These are phyloP conservation scores for Tauraco hartlaubi DNA, from an alignment of 2,797 vertebrate genomes.

Conservation along the genomic window DNA sequence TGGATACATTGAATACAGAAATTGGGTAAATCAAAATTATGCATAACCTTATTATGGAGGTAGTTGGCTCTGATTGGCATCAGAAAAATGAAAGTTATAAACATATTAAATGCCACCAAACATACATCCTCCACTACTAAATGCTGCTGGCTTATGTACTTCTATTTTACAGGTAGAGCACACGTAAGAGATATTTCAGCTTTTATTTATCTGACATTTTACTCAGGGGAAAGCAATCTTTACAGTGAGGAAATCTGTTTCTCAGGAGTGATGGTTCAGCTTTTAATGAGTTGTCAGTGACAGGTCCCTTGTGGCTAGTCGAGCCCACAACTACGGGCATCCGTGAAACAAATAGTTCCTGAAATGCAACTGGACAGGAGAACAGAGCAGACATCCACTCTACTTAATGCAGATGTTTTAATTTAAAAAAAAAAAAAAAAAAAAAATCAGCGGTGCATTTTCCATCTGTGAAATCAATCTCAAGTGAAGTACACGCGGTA, in stretches of 20 bases:
- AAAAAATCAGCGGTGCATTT: background rate
- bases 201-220: constrained; percentile 76
- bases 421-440: background rate
- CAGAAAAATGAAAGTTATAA: background rate
- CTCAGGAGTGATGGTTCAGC: constrained; percentile 68
- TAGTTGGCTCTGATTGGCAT: background rate
- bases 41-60: background rate
- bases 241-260: constrained; percentile 75
- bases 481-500: background rate
- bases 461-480: constrained; percentile 37
- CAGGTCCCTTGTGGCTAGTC: constrained; percentile 68
- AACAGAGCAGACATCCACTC: background rate
- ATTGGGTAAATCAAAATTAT: background rate
- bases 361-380: constrained; percentile 24
- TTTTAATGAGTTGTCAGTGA: constrained; percentile 76
- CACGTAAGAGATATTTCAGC: constrained; percentile 54
- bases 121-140: background rate
- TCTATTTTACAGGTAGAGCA: background rate
- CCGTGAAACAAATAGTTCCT: constrained; percentile 69
- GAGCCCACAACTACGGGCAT: constrained; percentile 43
- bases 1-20: background rate
- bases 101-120: background rate
- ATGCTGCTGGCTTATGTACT: background rate
- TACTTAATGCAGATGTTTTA: constrained; percentile 33
- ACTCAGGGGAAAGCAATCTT: constrained; percentile 60